Evolutionary conservation across 2,113 vertebrate species (phyloP).

Genomic region (Toxostoma redivivum): DNA sequence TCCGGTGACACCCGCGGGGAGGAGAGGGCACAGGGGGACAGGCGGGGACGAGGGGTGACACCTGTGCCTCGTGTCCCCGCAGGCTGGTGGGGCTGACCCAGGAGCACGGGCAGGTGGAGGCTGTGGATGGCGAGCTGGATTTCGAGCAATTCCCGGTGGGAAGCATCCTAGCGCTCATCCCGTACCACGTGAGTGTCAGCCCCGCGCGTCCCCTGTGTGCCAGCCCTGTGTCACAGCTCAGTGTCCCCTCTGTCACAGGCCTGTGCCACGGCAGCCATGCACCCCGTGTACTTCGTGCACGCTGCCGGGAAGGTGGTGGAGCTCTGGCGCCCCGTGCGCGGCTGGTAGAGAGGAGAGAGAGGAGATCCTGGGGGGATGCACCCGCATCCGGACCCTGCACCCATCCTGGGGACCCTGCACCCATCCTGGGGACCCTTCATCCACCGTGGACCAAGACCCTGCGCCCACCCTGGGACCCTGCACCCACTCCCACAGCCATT

Average conservation of each 20-base stretch:
- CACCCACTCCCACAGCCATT: too few relatives aligned
- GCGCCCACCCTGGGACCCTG: not conserved
- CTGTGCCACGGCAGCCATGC: constrained; percentile 82
- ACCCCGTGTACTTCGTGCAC: constrained; percentile 78
- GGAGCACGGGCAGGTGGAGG: constrained; percentile 82
- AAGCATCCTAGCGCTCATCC: constrained; percentile 72
- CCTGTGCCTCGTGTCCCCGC: fast-evolving
- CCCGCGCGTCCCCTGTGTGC: fast-evolving
- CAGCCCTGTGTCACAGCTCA: fast-evolving
- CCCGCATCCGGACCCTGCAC: not conserved
- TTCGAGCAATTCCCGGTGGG: constrained; percentile 78
- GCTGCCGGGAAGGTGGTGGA: constrained; percentile 70
- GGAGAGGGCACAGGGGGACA: fast-evolving
- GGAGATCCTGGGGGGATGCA: fast-evolving
- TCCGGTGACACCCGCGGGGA: constrained; percentile 62
- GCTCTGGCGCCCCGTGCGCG: constrained; percentile 74
- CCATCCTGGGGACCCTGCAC: too few relatives aligned
- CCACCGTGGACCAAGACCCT: too few relatives aligned
- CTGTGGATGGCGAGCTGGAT: constrained; percentile 71
- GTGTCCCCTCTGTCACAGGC: constrained; percentile 55
- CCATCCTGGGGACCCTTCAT: not conserved
- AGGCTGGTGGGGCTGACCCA: constrained; percentile 84
- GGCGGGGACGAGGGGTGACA: fast-evolving
- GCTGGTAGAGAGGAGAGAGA: constrained; percentile 58
- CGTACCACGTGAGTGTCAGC: constrained; percentile 77